Percentiles rank a stretch among this genome's conserved stretches.
These are phyloP conservation scores for Hypolimnas misippus DNA, from an alignment of 2,888 invertebrate genomes.

Conservation along the genomic window DNA sequence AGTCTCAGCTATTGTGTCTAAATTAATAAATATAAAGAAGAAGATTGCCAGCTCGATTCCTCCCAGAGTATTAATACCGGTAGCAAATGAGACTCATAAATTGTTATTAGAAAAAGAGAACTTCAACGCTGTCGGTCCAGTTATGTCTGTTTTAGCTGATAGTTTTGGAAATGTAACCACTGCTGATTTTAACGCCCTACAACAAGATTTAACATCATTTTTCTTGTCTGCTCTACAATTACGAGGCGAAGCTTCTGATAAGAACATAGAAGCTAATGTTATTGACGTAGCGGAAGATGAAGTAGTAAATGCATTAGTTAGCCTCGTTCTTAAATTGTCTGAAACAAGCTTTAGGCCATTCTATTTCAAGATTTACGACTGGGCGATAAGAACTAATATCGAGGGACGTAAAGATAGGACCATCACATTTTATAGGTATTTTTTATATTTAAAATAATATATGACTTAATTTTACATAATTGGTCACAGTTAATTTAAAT, in stretches of 20 bases:
- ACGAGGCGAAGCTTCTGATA: conserved; percentile 80
- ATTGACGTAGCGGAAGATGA: conserved; percentile 88
- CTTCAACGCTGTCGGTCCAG: conserved; percentile 85
- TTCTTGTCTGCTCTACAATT: conserved; percentile 90
- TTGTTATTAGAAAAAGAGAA: conserved; percentile 84
- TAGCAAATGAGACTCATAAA: conserved; percentile 86
- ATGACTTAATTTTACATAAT: not conserved
- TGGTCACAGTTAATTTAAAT: not conserved
- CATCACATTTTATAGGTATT: conserved; percentile 92
- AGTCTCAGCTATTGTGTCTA: conserved; percentile 81
- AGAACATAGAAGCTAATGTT: conserved; percentile 56
- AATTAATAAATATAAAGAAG: conserved; percentile 85
- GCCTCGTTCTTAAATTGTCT: conserved; percentile 93
- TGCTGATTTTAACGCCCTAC: conserved; percentile 86
- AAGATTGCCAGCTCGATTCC: conserved; percentile 88
- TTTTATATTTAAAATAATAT: conserved; percentile 20
- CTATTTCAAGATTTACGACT: conserved; percentile 93
- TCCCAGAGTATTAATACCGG: conserved; percentile 90
- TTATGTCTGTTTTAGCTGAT: conserved; percentile 91
- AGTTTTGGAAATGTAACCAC: conserved; percentile 86
- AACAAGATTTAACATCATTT: conserved; percentile 88
- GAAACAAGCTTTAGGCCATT: conserved; percentile 95
- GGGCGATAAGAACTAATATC: conserved; percentile 88
- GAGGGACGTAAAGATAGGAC: conserved; percentile 85
- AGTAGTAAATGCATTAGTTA: conserved; percentile 90